Evolutionary conservation across 1,140 invertebrate species (phyloP), one percentile per base, ranked within the genome.

Genomic region (Halyomorpha halys): DNA sequence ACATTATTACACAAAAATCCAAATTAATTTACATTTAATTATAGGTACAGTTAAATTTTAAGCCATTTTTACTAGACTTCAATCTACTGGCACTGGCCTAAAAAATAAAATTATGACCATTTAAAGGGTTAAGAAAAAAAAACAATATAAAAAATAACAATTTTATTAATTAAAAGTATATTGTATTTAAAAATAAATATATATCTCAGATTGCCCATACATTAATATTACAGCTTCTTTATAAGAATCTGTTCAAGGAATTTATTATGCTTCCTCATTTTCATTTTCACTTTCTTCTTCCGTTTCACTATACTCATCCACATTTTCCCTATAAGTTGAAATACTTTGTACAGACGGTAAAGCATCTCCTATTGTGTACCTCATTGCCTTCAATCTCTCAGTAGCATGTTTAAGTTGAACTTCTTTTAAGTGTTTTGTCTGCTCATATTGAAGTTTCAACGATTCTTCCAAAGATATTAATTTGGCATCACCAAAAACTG

Each of bases 381-480:
- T 25, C 44, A 53, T 62, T 5, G 62, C 44, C 61, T 51, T 66
- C 61, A 80, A 68, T 65, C 74, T 71, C 70, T 78, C 75, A n/a
- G 74, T 70, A 27, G 79, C 78, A 66, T 77, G 72, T 66, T 75
- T 75, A 4, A 74, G 68, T 72, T 78, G 78, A 39, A 78, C 70
- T 72, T 75, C 72, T 75, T 77, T 69, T 59, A 78, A 65, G 64
- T 73, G 76, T 47, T 73, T 66, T 51, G 69, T 68, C 45, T 76
- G 73, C 62, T 77, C 71, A 30, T 77, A 76, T 69, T 84, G 81
- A 23, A 84, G 71, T 63, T 74, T 74, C 13, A 85, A 70, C 13
- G 82, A 83, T 68, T 84, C 82, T 67, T 78, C 76, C 47, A 85
- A 71, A 63, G 69, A 76, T 60, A 85, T 71, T 34, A 75, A 64